Evolutionary conservation across 2,888 invertebrate genomes (phyloP), one percentile per base, ranked within the genome.

Genomic region (Microplitis deprimator): DNA sequence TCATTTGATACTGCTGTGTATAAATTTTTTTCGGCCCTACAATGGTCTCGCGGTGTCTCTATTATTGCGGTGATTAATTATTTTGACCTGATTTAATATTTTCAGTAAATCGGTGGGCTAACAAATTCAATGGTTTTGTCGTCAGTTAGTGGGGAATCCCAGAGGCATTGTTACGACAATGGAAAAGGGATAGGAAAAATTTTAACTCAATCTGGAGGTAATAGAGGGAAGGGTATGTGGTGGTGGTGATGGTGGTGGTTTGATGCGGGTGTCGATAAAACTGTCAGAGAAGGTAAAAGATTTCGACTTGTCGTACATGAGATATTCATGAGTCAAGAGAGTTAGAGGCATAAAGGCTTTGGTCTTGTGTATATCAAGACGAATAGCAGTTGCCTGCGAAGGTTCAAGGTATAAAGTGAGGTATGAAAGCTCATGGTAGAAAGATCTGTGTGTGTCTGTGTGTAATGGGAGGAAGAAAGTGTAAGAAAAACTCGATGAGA

Each of bases 251-350:
- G 17, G 17, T 20, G 20, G 29, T 29, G 29, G 29, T 29, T 29
- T 29, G 29, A 29, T 29, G 29, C 4, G 29, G 29, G 50, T 50
- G 50, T 50, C 50, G 50, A 50, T 50, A 50, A 50, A 50, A 50
- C 3, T 50, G 50, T 50, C 50, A 8, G 13, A 13, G 50, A 13
- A 50, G 50, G 71, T 38, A 61, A 71, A 61, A 39, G 16, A 71
- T 60, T 29, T 10, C 16, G 71, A 61, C 39, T 29, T 39, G 4
- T 61, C n/a, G 71, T 59, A 41, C 70, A 16, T 13, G 61, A 6
- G 39, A 71, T 71, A 71, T 71, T 71, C 62, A 71, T 71, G 61
- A 59, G 59, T 60, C 41, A 29, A 29, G 29, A 29, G 29, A 6
- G 7, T 8, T 10, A 69, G 13, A 39, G 29, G 40, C 7, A 40